Conservation (phyloP, 2,888 invertebrate species). For the Hedychridium roseum region DNA sequence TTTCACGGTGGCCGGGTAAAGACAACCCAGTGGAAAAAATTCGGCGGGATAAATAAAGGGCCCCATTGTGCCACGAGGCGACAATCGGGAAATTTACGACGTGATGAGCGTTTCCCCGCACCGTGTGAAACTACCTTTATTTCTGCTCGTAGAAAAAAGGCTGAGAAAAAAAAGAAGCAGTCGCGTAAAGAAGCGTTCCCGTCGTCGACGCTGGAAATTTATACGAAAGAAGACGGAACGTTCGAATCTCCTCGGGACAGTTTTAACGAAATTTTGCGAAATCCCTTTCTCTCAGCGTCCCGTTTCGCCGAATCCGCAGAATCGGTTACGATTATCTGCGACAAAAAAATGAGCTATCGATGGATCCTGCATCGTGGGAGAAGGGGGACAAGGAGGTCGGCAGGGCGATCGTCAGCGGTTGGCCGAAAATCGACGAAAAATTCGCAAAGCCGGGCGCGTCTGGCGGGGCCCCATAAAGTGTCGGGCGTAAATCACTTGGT, state of each 20-base stretch:
- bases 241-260: neutral
- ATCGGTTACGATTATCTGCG: neutral
- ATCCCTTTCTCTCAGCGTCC: too few relatives aligned
- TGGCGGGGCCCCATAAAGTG: conserved; percentile 60
- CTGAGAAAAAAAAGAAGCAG: neutral
- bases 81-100: too few relatives aligned
- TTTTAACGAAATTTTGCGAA: neutral
- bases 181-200: neutral
- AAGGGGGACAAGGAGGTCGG: conserved; percentile 11
- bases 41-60: neutral
- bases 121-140: too few relatives aligned
- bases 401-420: conserved; percentile 12
- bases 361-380: conserved; percentile 7
- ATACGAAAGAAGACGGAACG: conserved; percentile 1
- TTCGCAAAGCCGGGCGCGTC: conserved; percentile 59
- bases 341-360: conserved; percentile 9
- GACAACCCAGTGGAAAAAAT: neutral
- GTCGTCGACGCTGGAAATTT: conserved; percentile 5
- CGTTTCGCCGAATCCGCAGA: conserved; percentile 10
- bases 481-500: conserved; percentile 63
- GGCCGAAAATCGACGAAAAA: conserved; percentile 59
- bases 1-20: neutral
- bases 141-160: too few relatives aligned
- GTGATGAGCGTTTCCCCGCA: too few relatives aligned
- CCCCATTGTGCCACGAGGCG: too few relatives aligned